Evolutionary conservation across 2,888 invertebrate species (phyloP).

Genomic region (Gandaritis pyraliata): DNA sequence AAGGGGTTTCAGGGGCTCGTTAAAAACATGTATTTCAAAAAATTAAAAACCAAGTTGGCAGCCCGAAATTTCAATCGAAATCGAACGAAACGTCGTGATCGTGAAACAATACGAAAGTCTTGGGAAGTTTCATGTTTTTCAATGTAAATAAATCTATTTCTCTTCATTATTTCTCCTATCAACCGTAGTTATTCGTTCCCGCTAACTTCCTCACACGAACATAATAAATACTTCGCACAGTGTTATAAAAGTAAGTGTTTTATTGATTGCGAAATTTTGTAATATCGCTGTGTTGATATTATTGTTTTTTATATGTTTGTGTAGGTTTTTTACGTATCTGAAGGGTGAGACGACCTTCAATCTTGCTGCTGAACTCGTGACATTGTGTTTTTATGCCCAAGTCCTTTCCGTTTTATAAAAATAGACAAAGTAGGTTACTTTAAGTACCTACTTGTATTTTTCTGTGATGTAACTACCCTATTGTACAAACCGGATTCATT

Average conservation of each 20-base stretch:
- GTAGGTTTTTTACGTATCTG: slow-evolving; percentile 10
- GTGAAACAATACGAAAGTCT: too few relatives aligned
- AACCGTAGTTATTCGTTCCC: slow-evolving; percentile 3
- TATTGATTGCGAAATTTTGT: slow-evolving; percentile 5
- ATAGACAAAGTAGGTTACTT: neutral
- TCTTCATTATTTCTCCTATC: neutral
- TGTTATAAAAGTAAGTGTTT: slow-evolving; percentile 30
- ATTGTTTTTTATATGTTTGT: slow-evolving; percentile 32
- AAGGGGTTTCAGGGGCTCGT: too few relatives aligned
- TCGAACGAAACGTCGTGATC: too few relatives aligned
- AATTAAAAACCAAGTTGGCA: too few relatives aligned
- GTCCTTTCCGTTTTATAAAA: neutral
- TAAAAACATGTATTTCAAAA: too few relatives aligned
- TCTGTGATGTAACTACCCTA: slow-evolving; percentile 26
- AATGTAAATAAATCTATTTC: slow-evolving; percentile 34
- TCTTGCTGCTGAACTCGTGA: slow-evolving; percentile 25
- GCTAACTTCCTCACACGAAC: slow-evolving; percentile 1
- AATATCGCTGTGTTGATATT: slow-evolving; percentile 31
- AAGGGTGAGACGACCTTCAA: slow-evolving; percentile 30
- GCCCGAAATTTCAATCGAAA: too few relatives aligned
- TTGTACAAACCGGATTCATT: slow-evolving; percentile 4
- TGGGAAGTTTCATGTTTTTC: slow-evolving; percentile 9
- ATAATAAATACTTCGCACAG: slow-evolving; percentile 2
- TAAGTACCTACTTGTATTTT: neutral
- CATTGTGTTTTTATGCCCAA: slow-evolving; percentile 2